phyloP scores from a whole-genome alignment of 2,888 invertebrate genomes.

The Ametastegia equiseti region DNA sequence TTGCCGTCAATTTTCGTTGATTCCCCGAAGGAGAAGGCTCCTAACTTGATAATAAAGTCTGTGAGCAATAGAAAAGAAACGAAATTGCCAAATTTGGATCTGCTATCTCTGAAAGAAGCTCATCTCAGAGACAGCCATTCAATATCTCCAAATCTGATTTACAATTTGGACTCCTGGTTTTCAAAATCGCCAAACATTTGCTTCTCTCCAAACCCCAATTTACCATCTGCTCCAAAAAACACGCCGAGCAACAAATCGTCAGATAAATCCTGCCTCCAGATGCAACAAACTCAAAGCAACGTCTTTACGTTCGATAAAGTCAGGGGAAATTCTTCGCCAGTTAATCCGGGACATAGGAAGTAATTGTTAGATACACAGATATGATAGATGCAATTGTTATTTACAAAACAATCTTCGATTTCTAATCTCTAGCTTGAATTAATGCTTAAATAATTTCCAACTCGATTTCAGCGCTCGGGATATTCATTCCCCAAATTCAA shows the following conservation, averaged over 20 bases:
- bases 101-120: background rate
- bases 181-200: constrained; percentile 63
- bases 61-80: background rate
- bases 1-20: background rate
- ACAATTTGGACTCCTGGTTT: constrained; percentile 56
- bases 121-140: constrained; percentile 35
- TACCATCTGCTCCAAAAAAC: background rate
- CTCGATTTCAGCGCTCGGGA: background rate
- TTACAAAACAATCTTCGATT: background rate
- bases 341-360: background rate
- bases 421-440: background rate
- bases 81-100: background rate
- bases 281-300: background rate
- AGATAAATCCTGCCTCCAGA: background rate
- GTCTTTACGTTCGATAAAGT: constrained; percentile 12
- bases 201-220: constrained; percentile 25
- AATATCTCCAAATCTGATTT: constrained; percentile 65
- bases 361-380: background rate
- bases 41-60: background rate
- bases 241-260: background rate
- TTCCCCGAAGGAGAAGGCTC: background rate
- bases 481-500: background rate
- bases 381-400: background rate
- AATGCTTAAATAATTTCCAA: background rate
- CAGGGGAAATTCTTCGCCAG: background rate